Conservation (phyloP, 2,888 invertebrate genomes). For the Listrodromus nycthemerus region DNA sequence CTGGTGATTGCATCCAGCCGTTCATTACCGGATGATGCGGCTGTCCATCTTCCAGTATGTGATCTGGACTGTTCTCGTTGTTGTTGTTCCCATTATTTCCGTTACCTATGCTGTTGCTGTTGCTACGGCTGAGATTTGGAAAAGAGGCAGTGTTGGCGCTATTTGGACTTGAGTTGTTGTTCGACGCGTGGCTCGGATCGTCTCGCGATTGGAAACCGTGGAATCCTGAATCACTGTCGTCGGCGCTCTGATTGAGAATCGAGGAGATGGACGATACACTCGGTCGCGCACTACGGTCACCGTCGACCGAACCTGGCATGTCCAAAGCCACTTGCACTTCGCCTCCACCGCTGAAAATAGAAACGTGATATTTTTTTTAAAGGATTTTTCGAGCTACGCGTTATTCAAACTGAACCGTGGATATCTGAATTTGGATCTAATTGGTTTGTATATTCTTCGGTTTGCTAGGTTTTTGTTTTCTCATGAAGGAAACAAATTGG, state of each 20-base stretch:
- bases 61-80: constrained; percentile 65
- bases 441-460: no score
- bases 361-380: not conserved
- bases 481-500: no score
- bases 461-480: no score
- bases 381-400: no score
- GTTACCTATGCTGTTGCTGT: constrained; percentile 70
- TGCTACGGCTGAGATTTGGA: constrained; percentile 76
- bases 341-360: constrained; percentile 70
- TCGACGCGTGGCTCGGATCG: constrained; percentile 81
- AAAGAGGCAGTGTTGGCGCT: constrained; percentile 81
- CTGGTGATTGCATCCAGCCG: constrained; percentile 78
- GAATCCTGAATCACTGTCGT: constrained; percentile 84
- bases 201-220: constrained; percentile 82
- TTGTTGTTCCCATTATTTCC: constrained; percentile 63
- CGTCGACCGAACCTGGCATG: constrained; percentile 74
- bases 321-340: constrained; percentile 76
- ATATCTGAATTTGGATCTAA: no score
- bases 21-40: constrained; percentile 75
- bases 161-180: constrained; percentile 81
- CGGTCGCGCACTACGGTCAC: constrained; percentile 80
- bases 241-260: constrained; percentile 82
- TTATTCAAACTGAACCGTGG: no score
- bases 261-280: constrained; percentile 83
- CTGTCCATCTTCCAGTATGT: constrained; percentile 62